Base-by-base conservation (phyloP, 2,888 invertebrate genomes). In the Hydrotaea cyrtoneurina region DNA sequence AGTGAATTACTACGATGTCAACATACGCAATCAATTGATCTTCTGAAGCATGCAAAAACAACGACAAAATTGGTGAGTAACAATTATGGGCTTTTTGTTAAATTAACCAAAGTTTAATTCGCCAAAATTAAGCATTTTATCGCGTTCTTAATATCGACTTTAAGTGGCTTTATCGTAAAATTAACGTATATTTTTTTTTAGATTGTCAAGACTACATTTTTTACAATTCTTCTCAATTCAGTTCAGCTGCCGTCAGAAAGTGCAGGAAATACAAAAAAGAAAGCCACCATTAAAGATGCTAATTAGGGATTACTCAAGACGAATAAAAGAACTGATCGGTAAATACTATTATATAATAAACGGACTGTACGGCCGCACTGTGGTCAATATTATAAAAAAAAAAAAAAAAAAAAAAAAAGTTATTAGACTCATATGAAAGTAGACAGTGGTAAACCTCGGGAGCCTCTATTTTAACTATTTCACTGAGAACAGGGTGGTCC, bases 171-270 rank as follows among this genome's bases (percentile, higher is more conserved):
- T n/a, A n/a, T n/a, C n/a, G n/a, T n/a, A n/a, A n/a, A n/a, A n/a
- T n/a, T n/a, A n/a, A n/a, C n/a, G n/a, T n/a, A 72, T 78, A 82
- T 82, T 73, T 74, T 81, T 71, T 76, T 82, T 82, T 72, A 77
- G 81, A 80, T 75, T 80, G 75, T 80, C 57, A 76, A 77, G 81
- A 82, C 78, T 82, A 78, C 53, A 80, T n/a, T 84, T 80, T 78
- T 84, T 80, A 84, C 83, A 80, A 80, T 84, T 83, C 78, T 83
- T 77, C 76, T 83, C 77, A 83, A 77, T 73, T 83, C 73, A 53
- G 53, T 53, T 53, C n/a, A 10, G 53, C 53, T 53, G 53, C 53
- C 53, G 5, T 53, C 53, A 62, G 59, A 23, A 62, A 62, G 59
- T 26, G 59, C 57, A 15, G 26, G 13, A 39, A 50, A 78, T 55